Evolutionary conservation across 2,797 vertebrate species (phyloP), one percentile per base, ranked within the genome.

Genomic region (Hoplostethus mediterraneus): DNA sequence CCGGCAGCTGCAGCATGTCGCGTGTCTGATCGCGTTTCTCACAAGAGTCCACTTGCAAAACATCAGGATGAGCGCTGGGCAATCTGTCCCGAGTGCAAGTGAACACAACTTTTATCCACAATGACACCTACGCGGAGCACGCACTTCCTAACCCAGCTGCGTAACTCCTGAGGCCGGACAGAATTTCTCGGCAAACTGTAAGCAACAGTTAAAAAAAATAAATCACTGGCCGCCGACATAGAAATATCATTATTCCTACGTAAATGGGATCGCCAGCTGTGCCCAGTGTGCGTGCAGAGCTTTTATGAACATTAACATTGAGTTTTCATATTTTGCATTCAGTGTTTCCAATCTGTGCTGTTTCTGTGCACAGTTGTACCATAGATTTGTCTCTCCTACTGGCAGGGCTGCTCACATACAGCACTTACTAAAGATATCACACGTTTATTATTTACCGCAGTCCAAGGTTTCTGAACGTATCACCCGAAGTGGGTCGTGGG

Each of bases 51-150:
- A 36, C 57, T 70, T 62, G 28, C 28, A 67, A 31, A 70, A 42
- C 33, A 73, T 71, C 55, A 64, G n/a, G 40, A 25, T 52, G 59
- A 76, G 67, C 42, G 60, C 16, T 40, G 56, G 54, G 59, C 52
- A 4, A 42, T 53, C 63, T 25, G 11, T 54, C 0, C 40, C 44
- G 44, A 42, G 59, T 31, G 45, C 9, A 1, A 62, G 40, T 47
- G 62, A 70, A 71, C 54, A 47, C 48, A 48, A 17, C 64, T 36
- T 45, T 63, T 25, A 51, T 60, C 56, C 51, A 47, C 51, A 36
- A 13, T 55, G 69, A 58, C 60, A 8, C 0, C 11, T 0, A 51
- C 38, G 52, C 63, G 36, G 52, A 66, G 57, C 53, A 13, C 17
- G 59, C 21, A 17, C 45, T 33, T 28, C 63, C 62, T 45, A 30